A percentile compares a stretch with the other conserved stretches of the same genome.
phyloP scores from a whole-genome alignment of 2,888 invertebrate species.

The Acrobasis repandana region DNA sequence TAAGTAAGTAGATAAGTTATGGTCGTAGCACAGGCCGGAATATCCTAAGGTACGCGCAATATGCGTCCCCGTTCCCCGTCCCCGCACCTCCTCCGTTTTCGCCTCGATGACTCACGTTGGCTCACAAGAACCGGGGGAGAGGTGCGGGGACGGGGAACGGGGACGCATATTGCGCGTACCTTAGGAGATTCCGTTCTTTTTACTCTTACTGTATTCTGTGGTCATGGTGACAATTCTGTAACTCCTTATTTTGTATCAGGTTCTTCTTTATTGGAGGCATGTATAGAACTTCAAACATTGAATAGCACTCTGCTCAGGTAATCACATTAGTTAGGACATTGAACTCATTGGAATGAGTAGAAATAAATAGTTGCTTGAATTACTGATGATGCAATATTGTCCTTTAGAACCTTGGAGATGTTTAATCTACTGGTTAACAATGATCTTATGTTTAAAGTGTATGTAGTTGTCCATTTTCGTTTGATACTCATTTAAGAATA shows the following conservation, averaged over 20 bases:
- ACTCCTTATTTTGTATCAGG: neutral
- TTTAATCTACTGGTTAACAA: slow-evolving; percentile 2
- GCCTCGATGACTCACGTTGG: too few species aligned
- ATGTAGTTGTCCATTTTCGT: neutral
- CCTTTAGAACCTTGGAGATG: slow-evolving; percentile 9
- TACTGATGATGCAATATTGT: slow-evolving; percentile 14
- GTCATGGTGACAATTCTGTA: neutral
- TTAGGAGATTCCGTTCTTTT: too few species aligned
- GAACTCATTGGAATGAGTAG: neutral
- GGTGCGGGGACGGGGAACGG: too few species aligned
- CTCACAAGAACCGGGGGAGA: too few species aligned
- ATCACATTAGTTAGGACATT: neutral
- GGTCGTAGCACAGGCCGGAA: too few species aligned
- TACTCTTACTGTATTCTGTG: too few species aligned
- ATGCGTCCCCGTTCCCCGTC: too few species aligned
- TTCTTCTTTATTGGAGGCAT: neutral
- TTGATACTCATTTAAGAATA: neutral
- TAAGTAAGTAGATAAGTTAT: too few species aligned
- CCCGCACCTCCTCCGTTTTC: too few species aligned
- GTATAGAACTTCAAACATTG: slow-evolving; percentile 5
- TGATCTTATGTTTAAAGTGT: neutral
- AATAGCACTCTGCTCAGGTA: neutral
- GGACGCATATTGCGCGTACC: too few species aligned
- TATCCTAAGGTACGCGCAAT: too few species aligned
- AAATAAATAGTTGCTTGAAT: slow-evolving; percentile 15